Percentiles rank a stretch among this genome's conserved stretches.
These are phyloP conservation scores for Atherinomorus stipes DNA, from an alignment of 2,113 vertebrate genomes.

Conservation along the genomic window DNA sequence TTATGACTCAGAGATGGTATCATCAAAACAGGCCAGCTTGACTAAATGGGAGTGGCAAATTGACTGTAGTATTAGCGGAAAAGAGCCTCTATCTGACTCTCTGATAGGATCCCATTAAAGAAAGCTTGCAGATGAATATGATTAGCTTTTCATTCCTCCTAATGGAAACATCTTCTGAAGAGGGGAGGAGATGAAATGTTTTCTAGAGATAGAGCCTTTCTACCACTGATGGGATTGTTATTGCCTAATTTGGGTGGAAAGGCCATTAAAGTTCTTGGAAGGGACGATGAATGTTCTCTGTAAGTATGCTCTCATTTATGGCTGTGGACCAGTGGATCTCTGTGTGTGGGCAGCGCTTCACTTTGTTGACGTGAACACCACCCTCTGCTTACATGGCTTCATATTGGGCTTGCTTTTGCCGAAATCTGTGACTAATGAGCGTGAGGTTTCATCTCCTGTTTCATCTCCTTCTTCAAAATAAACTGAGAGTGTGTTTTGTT, in stretches of 20 bases:
- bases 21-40: constrained; percentile 68
- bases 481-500: constrained; percentile 27
- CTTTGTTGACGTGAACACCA: constrained; percentile 44
- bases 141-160: constrained; percentile 75
- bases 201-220: constrained; percentile 59
- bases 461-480: constrained; percentile 32
- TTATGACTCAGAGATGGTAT: constrained; percentile 71
- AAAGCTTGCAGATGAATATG: constrained; percentile 77
- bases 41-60: constrained; percentile 73
- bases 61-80: constrained; percentile 72
- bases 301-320: constrained; percentile 60
- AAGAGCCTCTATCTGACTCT: constrained; percentile 61
- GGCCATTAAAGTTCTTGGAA: constrained; percentile 66
- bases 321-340: constrained; percentile 40
- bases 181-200: constrained; percentile 68
- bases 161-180: constrained; percentile 72
- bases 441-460: constrained; percentile 39
- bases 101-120: constrained; percentile 77
- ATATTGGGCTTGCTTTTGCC: constrained; percentile 38
- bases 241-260: constrained; percentile 77
- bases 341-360: constrained; percentile 54
- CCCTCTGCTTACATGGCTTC: constrained; percentile 38
- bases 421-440: constrained; percentile 57
- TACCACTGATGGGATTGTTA: constrained; percentile 71
- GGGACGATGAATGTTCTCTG: constrained; percentile 58